Conservation (phyloP, 2,797 vertebrate species). For the Hybognathus amarus region DNA sequence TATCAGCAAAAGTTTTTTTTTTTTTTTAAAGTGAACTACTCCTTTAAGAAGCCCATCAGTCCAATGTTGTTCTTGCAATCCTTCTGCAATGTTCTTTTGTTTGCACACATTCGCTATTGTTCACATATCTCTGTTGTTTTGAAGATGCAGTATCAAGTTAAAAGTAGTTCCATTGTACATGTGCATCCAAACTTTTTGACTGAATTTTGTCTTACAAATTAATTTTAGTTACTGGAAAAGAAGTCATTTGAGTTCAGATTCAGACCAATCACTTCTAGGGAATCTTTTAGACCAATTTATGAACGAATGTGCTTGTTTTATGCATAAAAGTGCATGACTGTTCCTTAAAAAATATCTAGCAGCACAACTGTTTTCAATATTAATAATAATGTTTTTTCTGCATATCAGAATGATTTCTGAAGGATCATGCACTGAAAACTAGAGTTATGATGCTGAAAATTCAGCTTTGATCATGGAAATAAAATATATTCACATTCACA, state of each 20-base stretch:
- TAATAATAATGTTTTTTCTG: not conserved
- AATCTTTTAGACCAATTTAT: not conserved
- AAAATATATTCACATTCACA: too few relatives aligned
- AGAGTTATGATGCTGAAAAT: not conserved
- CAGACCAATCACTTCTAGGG: not conserved
- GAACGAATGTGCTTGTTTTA: too few relatives aligned
- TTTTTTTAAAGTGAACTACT: too few relatives aligned
- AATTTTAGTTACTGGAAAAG: not conserved
- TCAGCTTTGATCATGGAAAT: not conserved
- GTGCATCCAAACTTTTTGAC: not conserved
- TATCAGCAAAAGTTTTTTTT: too few relatives aligned
- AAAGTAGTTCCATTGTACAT: not conserved
- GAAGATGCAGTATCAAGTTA: not conserved
- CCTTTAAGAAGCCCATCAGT: not conserved
- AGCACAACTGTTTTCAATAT: not conserved
- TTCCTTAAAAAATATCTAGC: not conserved
- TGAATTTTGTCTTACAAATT: not conserved
- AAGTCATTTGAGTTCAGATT: not conserved
- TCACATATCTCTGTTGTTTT: not conserved
- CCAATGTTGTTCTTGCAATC: not conserved
- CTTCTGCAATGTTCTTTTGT: not conserved
- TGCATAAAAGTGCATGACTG: not conserved
- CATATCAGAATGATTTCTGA: not conserved
- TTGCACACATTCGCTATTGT: not conserved
- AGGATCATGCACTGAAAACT: not conserved